Conservation (phyloP, 2,797 vertebrate species). For the Cacajao melanocephalus region DNA sequence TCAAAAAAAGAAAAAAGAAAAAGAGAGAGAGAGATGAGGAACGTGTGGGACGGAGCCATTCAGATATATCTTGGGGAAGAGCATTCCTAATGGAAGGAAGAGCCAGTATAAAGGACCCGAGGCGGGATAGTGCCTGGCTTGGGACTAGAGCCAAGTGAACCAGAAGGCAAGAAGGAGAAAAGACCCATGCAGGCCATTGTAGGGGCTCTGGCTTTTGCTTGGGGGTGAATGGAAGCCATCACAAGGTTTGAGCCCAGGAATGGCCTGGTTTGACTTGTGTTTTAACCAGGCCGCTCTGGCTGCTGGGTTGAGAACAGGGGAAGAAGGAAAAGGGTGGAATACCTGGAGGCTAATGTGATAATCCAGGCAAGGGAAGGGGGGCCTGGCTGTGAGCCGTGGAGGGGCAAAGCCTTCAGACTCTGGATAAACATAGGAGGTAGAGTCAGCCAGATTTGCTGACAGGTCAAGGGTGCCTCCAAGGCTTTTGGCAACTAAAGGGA, state of each 20-base stretch:
- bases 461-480: neutral
- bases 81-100: neutral
- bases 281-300: neutral
- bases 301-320: neutral
- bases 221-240: neutral
- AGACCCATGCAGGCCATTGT: neutral
- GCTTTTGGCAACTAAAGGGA: neutral
- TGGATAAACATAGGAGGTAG: neutral
- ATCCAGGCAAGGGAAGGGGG: neutral
- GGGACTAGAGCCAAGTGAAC: neutral
- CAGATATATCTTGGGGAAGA: neutral
- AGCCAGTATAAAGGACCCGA: neutral
- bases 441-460: neutral
- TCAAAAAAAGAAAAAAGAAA: too few species aligned
- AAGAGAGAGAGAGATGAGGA: neutral
- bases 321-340: neutral
- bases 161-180: neutral
- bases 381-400: neutral
- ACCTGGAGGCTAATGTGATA: neutral
- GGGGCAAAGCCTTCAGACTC: neutral
- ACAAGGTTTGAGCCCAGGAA: neutral
- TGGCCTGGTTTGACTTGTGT: neutral
- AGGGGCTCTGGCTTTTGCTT: neutral
- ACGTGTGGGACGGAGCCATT: neutral
- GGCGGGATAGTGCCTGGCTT: neutral